These are phyloP conservation scores for Heptranchias perlo DNA, from an alignment of 2,113 vertebrate genomes.

Conservation along the genomic window DNA sequence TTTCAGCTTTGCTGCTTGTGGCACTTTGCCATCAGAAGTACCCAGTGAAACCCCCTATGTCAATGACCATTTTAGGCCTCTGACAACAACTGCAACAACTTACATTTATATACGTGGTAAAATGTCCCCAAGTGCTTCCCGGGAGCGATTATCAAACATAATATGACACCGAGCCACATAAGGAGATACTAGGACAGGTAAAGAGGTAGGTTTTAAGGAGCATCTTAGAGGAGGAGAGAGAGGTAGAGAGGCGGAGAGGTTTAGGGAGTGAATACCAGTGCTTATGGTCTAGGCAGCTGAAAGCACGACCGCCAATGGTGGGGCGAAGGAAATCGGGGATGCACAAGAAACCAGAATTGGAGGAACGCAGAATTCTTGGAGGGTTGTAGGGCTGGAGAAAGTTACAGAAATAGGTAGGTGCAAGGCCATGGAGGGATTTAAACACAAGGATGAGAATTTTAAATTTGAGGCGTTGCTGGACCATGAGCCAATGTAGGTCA, in stretches of 20 bases:
- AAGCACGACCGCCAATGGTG: not conserved
- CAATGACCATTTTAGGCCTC: too few species aligned
- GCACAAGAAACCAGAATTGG: not conserved
- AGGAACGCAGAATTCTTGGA: not conserved
- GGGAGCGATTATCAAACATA: not conserved
- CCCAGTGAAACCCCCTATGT: too few species aligned
- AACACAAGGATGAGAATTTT: too few species aligned
- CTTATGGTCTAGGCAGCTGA: not conserved
- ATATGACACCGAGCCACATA: not conserved
- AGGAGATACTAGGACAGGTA: not conserved
- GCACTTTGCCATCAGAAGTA: too few species aligned
- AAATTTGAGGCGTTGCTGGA: too few species aligned
- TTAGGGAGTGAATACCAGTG: not conserved
- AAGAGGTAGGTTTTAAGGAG: not conserved
- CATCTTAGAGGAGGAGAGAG: not conserved
- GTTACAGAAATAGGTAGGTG: too few species aligned
- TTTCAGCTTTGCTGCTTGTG: too few species aligned
- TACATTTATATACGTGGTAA: too few species aligned
- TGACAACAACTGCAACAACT: too few species aligned
- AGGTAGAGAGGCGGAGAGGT: not conserved
- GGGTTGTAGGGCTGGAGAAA: too few species aligned
- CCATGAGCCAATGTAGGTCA: too few species aligned
- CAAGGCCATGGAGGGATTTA: too few species aligned
- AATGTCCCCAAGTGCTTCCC: not conserved
- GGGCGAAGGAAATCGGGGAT: not conserved